Conservation (phyloP, 2,113 vertebrate species). For the Protomyctophum bolini region DNA sequence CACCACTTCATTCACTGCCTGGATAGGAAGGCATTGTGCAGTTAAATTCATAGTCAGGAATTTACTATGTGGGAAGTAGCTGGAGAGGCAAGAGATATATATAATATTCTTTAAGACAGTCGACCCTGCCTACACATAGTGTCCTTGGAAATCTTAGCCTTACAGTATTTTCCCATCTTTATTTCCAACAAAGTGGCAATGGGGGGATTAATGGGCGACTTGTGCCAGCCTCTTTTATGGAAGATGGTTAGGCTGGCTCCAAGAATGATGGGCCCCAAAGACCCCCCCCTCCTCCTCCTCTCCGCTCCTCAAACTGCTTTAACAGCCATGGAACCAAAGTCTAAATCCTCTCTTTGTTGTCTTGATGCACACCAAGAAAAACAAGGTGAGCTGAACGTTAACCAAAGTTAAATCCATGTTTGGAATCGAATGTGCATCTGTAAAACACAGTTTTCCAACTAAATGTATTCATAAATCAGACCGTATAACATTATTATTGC, state of each 20-base stretch:
- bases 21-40: no score
- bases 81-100: background rate
- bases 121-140: conserved; percentile 29
- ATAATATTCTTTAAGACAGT: conserved; percentile 32
- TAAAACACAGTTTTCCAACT: no score
- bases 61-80: background rate
- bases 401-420: background rate
- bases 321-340: background rate
- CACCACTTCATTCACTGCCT: no score
- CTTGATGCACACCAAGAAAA: background rate
- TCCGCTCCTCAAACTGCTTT: background rate
- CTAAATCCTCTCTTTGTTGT: conserved; percentile 17
- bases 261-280: conserved; percentile 8
- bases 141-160: conserved; percentile 47
- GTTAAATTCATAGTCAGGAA: no score
- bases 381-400: background rate
- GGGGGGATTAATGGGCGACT: conserved; percentile 28
- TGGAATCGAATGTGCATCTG: no score
- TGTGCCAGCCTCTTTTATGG: conserved; percentile 19
- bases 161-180: conserved; percentile 25
- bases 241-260: conserved; percentile 11
- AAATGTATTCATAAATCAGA: no score
- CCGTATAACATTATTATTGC: no score
- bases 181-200: conserved; percentile 24
- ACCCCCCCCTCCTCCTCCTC: background rate